Conservation (phyloP, 2,797 vertebrate species). For the Prunella strophiata region DNA sequence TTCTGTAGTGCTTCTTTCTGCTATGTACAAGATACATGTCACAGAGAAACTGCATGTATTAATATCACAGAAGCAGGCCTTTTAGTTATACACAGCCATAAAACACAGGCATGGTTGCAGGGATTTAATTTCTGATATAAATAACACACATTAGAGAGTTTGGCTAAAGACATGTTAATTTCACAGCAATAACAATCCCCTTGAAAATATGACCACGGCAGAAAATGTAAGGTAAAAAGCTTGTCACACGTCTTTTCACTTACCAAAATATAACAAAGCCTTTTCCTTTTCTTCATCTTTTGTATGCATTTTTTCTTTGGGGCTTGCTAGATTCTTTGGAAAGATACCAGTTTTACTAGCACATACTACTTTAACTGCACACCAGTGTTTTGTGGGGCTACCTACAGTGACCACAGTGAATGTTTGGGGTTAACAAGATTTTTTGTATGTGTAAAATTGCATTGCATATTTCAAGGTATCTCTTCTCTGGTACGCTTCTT, state of each 20-base stretch:
- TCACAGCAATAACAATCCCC: not conserved
- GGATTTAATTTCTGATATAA: constrained; percentile 31
- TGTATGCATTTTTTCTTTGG: not conserved
- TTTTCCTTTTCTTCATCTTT: not conserved
- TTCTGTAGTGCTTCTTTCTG: not conserved
- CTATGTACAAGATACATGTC: not conserved
- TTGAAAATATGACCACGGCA: not conserved
- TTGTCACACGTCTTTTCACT: not conserved
- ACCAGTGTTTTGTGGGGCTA: not conserved
- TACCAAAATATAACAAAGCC: not conserved
- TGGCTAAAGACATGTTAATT: constrained; percentile 31
- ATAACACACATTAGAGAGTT: not conserved
- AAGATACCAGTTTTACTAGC: not conserved
- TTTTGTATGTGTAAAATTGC: not conserved
- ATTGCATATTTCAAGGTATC: not conserved
- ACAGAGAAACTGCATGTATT: not conserved
- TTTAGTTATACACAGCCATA: not conserved
- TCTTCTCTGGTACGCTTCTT: not conserved
- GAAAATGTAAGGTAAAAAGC: not conserved
- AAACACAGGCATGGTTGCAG: not conserved
- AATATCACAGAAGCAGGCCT: not conserved
- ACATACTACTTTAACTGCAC: not conserved
- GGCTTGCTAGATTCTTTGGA: not conserved
- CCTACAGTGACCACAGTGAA: not conserved
- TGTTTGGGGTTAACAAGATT: not conserved